These are phyloP conservation scores for Sympetrum striolatum DNA, from an alignment of 2,888 invertebrate genomes.

Conservation along the genomic window DNA sequence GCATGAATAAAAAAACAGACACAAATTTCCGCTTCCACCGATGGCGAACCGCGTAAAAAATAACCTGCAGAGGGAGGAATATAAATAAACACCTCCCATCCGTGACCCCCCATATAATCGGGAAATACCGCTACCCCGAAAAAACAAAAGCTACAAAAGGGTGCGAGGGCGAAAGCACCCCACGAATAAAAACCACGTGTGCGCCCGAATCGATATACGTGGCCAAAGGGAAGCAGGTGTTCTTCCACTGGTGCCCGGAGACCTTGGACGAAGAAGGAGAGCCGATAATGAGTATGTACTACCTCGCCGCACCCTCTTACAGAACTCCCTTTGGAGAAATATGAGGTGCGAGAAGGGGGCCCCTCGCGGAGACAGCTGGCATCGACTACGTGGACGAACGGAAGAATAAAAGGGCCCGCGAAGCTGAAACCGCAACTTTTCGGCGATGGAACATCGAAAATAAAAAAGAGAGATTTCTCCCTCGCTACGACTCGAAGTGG, in stretches of 20 bases:
- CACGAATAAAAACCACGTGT: background rate
- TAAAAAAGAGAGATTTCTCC: background rate
- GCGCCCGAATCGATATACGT: constrained; percentile 22
- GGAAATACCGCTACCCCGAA: background rate
- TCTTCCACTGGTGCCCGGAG: background rate
- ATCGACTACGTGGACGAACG: constrained; percentile 28
- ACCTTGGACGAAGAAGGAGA: constrained; percentile 22
- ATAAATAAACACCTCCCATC: background rate
- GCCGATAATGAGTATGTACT: constrained; percentile 40
- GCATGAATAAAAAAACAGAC: background rate
- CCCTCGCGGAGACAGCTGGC: background rate
- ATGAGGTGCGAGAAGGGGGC: background rate
- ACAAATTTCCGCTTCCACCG: no score
- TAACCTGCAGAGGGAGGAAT: background rate
- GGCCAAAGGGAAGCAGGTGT: constrained; percentile 22
- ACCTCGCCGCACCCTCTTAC: constrained; percentile 30
- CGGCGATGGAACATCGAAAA: constrained; percentile 4
- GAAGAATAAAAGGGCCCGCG: background rate
- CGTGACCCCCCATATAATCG: background rate
- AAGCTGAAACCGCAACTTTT: background rate
- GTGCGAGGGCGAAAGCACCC: background rate
- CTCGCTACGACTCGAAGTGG: background rate
- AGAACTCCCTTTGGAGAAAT: constrained; percentile 10
- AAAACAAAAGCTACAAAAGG: background rate
- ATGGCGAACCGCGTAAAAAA: background rate